A percentile compares a stretch with the other conserved stretches of the same genome.
These are phyloP conservation scores for Meriones unguiculatus DNA, from an alignment of 2,113 vertebrate genomes.

Conservation along the genomic window DNA sequence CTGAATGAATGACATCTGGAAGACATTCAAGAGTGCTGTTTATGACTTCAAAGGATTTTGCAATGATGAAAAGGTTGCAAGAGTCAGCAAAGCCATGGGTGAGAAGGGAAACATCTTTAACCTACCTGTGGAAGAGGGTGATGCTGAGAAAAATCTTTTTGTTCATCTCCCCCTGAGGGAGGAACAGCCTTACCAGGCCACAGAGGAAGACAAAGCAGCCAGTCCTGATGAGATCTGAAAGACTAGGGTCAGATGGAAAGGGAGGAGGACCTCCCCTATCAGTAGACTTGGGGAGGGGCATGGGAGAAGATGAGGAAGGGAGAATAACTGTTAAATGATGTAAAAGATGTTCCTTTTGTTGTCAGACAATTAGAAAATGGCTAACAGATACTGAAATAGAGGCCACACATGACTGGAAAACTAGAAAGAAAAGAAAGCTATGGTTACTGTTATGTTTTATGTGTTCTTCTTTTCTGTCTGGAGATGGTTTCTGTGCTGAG, in stretches of 20 bases:
- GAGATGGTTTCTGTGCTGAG: not conserved
- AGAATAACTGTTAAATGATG: not conserved
- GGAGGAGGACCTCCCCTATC: too few species aligned
- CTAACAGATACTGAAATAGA: not conserved
- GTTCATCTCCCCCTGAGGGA: too few species aligned
- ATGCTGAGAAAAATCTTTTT: too few species aligned
- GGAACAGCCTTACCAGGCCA: too few species aligned
- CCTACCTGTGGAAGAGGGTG: not conserved
- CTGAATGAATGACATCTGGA: not conserved
- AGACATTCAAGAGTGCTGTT: not conserved
- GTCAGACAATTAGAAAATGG: not conserved
- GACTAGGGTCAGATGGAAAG: too few species aligned
- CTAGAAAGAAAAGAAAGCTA: not conserved
- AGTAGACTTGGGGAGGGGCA: too few species aligned
- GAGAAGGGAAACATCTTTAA: not conserved
- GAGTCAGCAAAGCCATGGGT: not conserved
- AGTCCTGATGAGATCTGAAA: too few species aligned
- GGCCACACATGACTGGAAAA: not conserved
- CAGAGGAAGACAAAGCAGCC: too few species aligned
- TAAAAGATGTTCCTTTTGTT: not conserved
- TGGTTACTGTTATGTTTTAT: not conserved
- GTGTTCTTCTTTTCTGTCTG: not conserved
- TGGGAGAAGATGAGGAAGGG: too few species aligned
- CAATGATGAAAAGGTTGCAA: not conserved
- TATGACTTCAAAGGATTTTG: not conserved